phyloP scores from a whole-genome alignment of 2,113 vertebrate genomes.

The Clarias magur region DNA sequence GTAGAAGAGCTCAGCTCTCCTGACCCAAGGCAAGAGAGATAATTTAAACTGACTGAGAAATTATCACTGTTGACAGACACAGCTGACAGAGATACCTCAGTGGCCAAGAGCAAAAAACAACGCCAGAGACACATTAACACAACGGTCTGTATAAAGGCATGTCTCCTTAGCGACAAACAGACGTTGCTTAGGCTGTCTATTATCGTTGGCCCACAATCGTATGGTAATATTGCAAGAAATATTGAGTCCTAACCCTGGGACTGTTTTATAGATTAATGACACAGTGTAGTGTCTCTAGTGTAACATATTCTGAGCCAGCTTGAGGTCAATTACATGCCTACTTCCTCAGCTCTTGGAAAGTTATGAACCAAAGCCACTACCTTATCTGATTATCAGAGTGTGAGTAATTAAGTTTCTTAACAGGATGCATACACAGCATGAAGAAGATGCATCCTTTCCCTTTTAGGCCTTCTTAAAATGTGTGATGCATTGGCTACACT shows the following conservation, averaged over 20 bases:
- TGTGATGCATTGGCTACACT: slow-evolving; percentile 18
- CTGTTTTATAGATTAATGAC: slow-evolving; percentile 37
- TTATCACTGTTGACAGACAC: slow-evolving; percentile 27
- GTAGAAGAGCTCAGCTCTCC: background rate
- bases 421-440: slow-evolving; percentile 3
- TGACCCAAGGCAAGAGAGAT: background rate
- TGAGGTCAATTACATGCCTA: slow-evolving; percentile 38
- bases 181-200: slow-evolving; percentile 51
- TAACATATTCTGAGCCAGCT: slow-evolving; percentile 1
- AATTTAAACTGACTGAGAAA: slow-evolving; percentile 40
- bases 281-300: background rate
- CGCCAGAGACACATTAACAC: slow-evolving; percentile 24
- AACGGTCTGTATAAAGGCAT: slow-evolving; percentile 34
- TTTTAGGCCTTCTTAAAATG: background rate
- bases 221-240: slow-evolving; percentile 55
- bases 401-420: slow-evolving; percentile 31
- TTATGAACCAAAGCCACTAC: slow-evolving; percentile 35
- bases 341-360: slow-evolving; percentile 9
- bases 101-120: slow-evolving; percentile 6
- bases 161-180: slow-evolving; percentile 44
- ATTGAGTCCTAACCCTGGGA: slow-evolving; percentile 30
- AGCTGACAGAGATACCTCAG: slow-evolving; percentile 35
- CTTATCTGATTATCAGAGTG: background rate
- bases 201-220: slow-evolving; percentile 46
- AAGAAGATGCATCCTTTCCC: slow-evolving; percentile 13